A percentile compares a stretch with the other conserved stretches of the same genome.
Evolutionary conservation across 1,140 invertebrate genomes (phyloP).

Genomic region (Trinorchestia longiramus): DNA sequence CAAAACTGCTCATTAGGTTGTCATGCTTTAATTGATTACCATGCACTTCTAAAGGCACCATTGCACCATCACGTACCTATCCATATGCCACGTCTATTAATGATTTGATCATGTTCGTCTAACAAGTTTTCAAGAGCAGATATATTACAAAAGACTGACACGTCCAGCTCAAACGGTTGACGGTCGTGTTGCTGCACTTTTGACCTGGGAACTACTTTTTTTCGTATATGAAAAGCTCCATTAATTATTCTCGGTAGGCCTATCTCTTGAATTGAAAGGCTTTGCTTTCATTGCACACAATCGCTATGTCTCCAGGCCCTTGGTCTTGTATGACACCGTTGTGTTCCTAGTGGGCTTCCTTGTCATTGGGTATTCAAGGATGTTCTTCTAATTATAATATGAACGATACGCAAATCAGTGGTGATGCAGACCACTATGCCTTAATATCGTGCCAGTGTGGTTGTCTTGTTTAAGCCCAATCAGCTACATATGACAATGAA

Average conservation of each 20-base stretch:
- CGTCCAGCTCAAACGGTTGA: not conserved
- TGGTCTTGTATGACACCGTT: not conserved
- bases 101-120: too few relatives aligned
- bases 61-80: not conserved
- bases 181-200: not conserved
- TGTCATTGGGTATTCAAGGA: not conserved
- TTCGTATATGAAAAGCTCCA: not conserved
- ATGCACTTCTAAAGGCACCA: not conserved
- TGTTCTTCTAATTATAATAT: not conserved
- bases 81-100: too few relatives aligned
- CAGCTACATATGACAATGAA: not conserved
- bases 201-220: not conserved
- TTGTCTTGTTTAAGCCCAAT: not conserved
- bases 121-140: not conserved
- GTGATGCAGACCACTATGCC: not conserved
- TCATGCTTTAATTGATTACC: not conserved
- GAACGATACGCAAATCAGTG: not conserved
- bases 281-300: not conserved
- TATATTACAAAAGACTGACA: not conserved
- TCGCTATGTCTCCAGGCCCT: not conserved
- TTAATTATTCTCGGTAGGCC: not conserved
- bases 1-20: not conserved
- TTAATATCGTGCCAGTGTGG: not conserved
- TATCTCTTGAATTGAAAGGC: not conserved
- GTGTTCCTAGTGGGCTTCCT: not conserved